Evolutionary conservation across 1,140 invertebrate genomes (phyloP).

Genomic region (Pseudomyrmex dendroicus): DNA sequence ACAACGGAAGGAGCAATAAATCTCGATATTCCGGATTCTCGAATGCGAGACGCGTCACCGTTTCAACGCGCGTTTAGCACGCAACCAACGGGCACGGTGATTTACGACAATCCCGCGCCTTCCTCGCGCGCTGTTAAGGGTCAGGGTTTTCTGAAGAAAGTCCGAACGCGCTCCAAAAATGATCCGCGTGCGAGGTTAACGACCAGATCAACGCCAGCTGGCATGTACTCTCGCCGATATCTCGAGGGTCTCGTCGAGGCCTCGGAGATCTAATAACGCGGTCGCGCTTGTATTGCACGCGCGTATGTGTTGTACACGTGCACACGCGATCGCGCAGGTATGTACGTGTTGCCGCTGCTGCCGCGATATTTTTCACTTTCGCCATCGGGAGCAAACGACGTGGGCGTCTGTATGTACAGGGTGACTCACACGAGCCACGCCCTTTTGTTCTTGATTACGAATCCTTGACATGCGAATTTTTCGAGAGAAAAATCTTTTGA

Average conservation of each 20-base stretch:
- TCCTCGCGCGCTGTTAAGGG: neutral
- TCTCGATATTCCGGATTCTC: constrained; percentile 34
- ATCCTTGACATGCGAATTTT: neutral
- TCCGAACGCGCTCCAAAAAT: constrained; percentile 66
- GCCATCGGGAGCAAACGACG: constrained; percentile 68
- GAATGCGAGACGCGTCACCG: neutral
- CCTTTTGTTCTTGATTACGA: constrained; percentile 11
- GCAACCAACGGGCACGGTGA: constrained; percentile 21
- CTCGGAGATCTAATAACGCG: constrained; percentile 72
- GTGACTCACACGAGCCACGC: constrained; percentile 52
- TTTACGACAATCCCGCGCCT: constrained; percentile 51
- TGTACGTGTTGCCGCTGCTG: constrained; percentile 28
- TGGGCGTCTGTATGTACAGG: constrained; percentile 68
- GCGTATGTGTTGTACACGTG: constrained; percentile 39
- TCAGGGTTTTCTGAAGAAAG: constrained; percentile 45
- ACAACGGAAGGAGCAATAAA: constrained; percentile 7
- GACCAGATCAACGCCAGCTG: constrained; percentile 72
- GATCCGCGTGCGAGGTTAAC: constrained; percentile 71
- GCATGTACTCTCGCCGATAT: constrained; percentile 68
- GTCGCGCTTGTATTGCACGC: constrained; percentile 18
- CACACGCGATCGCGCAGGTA: constrained; percentile 5
- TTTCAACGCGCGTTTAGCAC: neutral
- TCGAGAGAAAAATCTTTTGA: neutral
- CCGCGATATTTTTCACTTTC: constrained; percentile 74
- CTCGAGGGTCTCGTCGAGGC: constrained; percentile 50